Base-by-base conservation (phyloP, 2,888 invertebrate genomes). In the Spodoptera littoralis region DNA sequence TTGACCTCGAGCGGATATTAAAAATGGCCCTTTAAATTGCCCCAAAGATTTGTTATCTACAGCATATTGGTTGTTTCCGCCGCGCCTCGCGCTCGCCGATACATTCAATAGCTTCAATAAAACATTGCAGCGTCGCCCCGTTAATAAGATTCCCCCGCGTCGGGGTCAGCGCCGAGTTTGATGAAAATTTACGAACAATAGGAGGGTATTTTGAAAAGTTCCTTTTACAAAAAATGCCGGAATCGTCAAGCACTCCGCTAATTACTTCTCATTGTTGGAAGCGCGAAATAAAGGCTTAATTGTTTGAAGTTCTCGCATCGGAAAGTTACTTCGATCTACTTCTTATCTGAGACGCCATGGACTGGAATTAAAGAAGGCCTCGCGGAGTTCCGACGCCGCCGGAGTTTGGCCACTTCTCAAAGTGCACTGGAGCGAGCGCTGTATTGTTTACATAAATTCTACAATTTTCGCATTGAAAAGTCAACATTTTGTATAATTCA, bases 1-100 rank as follows among this genome's bases (percentile, higher is more conserved):
- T 91, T 89, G 92, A 92, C 90, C 92, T 88, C 88, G 65, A 76
- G 80, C 91, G 94, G 92, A 92, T 92, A 92, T 92, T 90, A 90
- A 91, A 92, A 91, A 90, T 90, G 88, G 86, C 86, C 90, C 88
- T 89, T 88, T 86, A 86, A 91, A 92, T 91, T 90, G 90, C 84
- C 85, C 76, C 81, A 87, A 86, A 88, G 88, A 89, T 91, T 89
- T 86, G 86, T 87, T 88, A 89, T 90, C 88, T 83, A 85, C 74
- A 77, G 82, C 85, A 85, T 88, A 91, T 91, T 89, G 89, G 86
- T 83, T 82, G 82, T 86, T 90, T 90, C 90, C 89, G 86, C 77
- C 82, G 70, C 73, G 76, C 77, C 76, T 84, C 81, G 83, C 82
- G 83, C 82, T 36, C 8, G 36, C 85, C 82, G 81, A 81, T 77